Percentiles rank a stretch among this genome's conserved stretches.
Conservation (phyloP, 2,113 vertebrate genomes). For the Pangasianodon hypophthalmus region DNA sequence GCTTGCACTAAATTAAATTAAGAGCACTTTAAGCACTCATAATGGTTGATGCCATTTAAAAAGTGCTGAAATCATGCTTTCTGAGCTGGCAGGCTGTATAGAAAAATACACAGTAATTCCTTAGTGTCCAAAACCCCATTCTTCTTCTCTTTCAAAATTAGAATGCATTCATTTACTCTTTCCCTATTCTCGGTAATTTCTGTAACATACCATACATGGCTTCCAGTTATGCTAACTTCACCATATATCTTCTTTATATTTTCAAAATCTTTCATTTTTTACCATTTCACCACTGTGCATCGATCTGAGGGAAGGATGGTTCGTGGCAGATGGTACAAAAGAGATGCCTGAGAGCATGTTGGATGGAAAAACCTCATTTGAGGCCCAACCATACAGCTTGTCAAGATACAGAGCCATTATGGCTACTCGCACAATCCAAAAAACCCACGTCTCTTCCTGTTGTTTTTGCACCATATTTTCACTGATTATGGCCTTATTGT, state of each 20-base stretch:
- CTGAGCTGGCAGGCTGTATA: neutral
- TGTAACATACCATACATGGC: neutral
- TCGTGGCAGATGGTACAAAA: conserved; percentile 67
- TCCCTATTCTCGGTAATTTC: neutral
- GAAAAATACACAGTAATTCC: conserved; percentile 14
- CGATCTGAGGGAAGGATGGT: conserved; percentile 49
- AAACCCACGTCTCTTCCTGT: conserved; percentile 39
- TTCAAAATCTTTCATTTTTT: neutral
- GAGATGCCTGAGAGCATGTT: conserved; percentile 67
- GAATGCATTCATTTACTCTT: neutral
- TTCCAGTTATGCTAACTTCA: neutral
- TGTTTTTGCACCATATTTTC: conserved; percentile 32
- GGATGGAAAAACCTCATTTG: conserved; percentile 67
- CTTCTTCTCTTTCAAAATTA: neutral
- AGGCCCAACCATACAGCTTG: conserved; percentile 68
- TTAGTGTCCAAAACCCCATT: conserved; percentile 12
- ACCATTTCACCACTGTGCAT: neutral
- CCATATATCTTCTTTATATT: neutral
- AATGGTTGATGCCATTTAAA: conserved; percentile 32
- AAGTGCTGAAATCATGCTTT: conserved; percentile 37
- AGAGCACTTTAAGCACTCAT: conserved; percentile 39
- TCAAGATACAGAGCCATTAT: conserved; percentile 60
- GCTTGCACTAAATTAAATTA: conserved; percentile 51
- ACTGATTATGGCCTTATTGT: conserved; percentile 5
- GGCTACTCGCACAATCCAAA: conserved; percentile 36